Conservation (phyloP, 2,888 invertebrate genomes). For the Platynereis dumerilii region DNA sequence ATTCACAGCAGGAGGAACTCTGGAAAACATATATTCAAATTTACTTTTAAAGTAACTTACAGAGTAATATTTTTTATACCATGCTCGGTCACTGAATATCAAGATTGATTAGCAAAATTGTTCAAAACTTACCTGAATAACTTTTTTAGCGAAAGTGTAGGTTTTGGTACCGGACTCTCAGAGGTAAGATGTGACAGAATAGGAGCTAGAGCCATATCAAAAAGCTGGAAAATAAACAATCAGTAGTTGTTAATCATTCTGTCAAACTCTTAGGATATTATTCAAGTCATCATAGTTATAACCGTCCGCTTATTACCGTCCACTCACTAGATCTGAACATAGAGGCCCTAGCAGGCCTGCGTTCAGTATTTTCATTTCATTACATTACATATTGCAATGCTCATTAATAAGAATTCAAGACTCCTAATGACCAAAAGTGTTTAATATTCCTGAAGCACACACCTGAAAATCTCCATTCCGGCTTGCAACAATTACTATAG, state of each 20-base stretch:
- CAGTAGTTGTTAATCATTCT: not conserved
- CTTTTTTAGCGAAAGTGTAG: constrained; percentile 64
- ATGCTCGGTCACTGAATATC: too few species aligned
- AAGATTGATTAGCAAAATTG: not conserved
- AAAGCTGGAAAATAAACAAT: constrained; percentile 68
- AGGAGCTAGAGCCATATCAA: constrained; percentile 75
- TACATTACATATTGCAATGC: too few species aligned
- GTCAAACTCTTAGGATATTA: not conserved
- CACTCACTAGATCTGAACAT: too few species aligned
- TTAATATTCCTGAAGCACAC: too few species aligned
- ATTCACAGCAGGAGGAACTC: constrained; percentile 67
- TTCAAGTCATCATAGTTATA: not conserved
- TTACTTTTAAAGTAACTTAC: not conserved
- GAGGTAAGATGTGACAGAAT: constrained; percentile 73
- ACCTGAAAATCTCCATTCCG: constrained; percentile 77
- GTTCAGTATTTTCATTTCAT: too few species aligned
- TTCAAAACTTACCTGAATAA: constrained; percentile 20
- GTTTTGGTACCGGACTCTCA: constrained; percentile 67
- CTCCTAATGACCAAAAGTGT: too few species aligned
- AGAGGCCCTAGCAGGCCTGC: too few species aligned
- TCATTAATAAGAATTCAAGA: too few species aligned
- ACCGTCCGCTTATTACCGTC: too few species aligned
- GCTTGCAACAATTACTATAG: constrained; percentile 74
- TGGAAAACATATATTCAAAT: constrained; percentile 31
- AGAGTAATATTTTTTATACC: too few species aligned